A percentile compares a stretch with the other conserved stretches of the same genome.
These are phyloP conservation scores for Ferrisia virgata DNA, from an alignment of 2,888 invertebrate genomes.

Conservation along the genomic window DNA sequence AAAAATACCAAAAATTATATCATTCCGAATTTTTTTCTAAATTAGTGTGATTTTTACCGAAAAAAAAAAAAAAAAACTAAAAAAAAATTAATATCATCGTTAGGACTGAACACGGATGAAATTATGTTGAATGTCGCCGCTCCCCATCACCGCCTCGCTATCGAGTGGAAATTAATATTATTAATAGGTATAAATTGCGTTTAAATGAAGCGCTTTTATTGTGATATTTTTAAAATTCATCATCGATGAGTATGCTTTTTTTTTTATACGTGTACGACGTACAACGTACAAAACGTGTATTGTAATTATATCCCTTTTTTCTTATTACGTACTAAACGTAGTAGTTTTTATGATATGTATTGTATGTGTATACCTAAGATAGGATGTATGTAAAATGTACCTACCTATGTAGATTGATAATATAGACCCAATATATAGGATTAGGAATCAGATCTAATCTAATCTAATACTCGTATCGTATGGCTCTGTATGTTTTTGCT, in stretches of 20 bases:
- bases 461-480: neutral
- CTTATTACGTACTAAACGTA: neutral
- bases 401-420: too few species aligned
- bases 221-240: conserved; percentile 29
- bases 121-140: neutral
- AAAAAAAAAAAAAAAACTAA: neutral
- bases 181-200: too few species aligned
- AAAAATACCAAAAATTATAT: conserved; percentile 4
- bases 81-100: neutral
- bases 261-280: neutral
- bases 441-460: too few species aligned
- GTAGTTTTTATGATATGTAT: too few species aligned
- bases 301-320: neutral
- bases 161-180: neutral
- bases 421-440: too few species aligned
- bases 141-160: too few species aligned
- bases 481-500: too few species aligned
- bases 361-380: too few species aligned
- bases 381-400: too few species aligned
- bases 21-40: neutral
- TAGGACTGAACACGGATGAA: conserved; percentile 20
- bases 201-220: conserved; percentile 21
- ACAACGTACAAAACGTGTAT: too few species aligned
- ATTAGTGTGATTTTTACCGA: neutral
- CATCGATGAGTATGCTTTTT: conserved; percentile 16